A percentile compares a stretch with the other conserved stretches of the same genome.
These are phyloP conservation scores for Amia ocellicauda DNA, from an alignment of 2,113 vertebrate species.

Conservation along the genomic window DNA sequence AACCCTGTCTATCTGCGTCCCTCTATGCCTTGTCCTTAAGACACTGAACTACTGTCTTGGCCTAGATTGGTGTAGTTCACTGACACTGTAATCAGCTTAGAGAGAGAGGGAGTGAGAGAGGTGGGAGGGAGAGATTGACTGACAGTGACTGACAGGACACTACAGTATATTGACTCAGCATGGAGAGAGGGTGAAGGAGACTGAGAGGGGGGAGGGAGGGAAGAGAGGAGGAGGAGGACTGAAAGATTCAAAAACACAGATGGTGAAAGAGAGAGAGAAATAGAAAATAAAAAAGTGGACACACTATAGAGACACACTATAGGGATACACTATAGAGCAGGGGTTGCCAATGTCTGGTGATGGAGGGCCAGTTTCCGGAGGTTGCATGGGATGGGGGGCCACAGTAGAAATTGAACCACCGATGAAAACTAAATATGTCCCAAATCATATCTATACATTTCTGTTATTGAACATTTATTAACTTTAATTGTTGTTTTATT, in stretches of 20 bases:
- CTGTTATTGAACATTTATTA: too few relatives aligned
- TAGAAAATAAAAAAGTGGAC: not conserved
- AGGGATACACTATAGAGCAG: too few relatives aligned
- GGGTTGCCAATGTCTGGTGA: too few relatives aligned
- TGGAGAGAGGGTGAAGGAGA: not conserved
- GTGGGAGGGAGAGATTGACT: too few relatives aligned
- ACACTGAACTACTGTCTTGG: conserved; percentile 17
- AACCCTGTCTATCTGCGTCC: not conserved
- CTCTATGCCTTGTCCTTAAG: conserved; percentile 16
- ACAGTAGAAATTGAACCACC: too few relatives aligned
- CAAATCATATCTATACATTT: too few relatives aligned
- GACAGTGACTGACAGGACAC: too few relatives aligned
- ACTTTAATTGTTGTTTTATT: too few relatives aligned
- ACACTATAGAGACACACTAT: conserved; percentile 7
- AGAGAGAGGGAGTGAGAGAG: conserved; percentile 4
- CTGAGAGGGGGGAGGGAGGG: too few relatives aligned
- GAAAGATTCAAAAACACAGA: not conserved
- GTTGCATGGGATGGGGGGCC: too few relatives aligned
- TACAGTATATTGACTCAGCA: conserved; percentile 4
- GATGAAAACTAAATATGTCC: too few relatives aligned
- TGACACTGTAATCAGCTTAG: conserved; percentile 23
- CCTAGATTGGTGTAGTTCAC: conserved; percentile 19
- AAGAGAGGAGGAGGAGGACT: not conserved
- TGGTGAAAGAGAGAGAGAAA: not conserved
- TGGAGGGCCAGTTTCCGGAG: too few relatives aligned